A percentile compares a stretch with the other conserved stretches of the same genome.
Evolutionary conservation across 2,888 invertebrate genomes (phyloP).

Genomic region (Morinoia aosen): DNA sequence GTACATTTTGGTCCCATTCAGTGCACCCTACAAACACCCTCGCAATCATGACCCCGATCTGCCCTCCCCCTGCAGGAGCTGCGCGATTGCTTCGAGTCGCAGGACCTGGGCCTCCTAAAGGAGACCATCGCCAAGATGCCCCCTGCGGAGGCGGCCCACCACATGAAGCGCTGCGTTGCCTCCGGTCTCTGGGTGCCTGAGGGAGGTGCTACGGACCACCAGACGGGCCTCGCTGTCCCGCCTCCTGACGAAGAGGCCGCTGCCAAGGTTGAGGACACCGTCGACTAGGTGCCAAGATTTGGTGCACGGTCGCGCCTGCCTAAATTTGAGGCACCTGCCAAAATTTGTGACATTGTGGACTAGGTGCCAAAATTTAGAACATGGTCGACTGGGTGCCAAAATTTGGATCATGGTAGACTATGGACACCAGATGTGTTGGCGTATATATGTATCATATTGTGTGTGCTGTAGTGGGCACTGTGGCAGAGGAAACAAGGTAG

Average conservation of each 20-base stretch:
- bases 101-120: conserved; percentile 89
- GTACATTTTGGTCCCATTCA: background rate
- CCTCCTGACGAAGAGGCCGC: conserved; percentile 56
- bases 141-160: conserved; percentile 87
- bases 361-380: no score
- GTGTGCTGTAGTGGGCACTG: no score
- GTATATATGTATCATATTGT: no score
- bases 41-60: background rate
- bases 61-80: conserved; percentile 71
- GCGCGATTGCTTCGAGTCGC: conserved; percentile 76
- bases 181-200: conserved; percentile 96
- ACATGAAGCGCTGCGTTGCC: conserved; percentile 96
- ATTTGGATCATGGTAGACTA: no score
- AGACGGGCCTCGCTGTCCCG: conserved; percentile 10
- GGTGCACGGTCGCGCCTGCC: background rate
- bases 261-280: background rate
- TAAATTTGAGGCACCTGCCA: background rate
- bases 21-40: background rate
- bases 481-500: no score
- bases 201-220: conserved; percentile 46
- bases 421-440: no score
- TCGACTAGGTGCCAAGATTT: background rate
- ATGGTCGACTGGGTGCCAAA: no score
- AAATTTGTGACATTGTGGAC: no score
- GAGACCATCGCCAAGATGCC: conserved; percentile 90